Evolutionary conservation across 64 coral and sea anemone genomes (phyloP).

Genomic region (Porites lutea): DNA sequence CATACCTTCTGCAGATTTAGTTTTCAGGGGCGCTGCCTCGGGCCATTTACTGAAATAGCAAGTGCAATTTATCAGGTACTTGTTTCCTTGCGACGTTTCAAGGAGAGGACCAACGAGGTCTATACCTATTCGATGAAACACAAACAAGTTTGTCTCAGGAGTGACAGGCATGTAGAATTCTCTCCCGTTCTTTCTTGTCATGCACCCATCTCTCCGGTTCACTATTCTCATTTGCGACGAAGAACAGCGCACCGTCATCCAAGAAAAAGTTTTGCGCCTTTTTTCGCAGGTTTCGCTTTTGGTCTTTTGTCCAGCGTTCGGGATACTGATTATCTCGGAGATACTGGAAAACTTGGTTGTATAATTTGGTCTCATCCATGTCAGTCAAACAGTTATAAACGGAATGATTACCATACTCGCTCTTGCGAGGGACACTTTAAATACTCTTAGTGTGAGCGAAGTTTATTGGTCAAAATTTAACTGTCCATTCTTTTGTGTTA

Average conservation of each 20-base stretch:
- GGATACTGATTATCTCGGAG: slow-evolving; percentile 24
- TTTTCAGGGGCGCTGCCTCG: slow-evolving; percentile 29
- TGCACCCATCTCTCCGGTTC: slow-evolving; percentile 33
- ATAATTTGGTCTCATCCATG: neutral
- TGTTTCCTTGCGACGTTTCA: slow-evolving; percentile 42
- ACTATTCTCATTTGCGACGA: slow-evolving; percentile 34
- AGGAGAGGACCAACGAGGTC: slow-evolving; percentile 53
- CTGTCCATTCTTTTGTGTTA: slow-evolving; percentile 13
- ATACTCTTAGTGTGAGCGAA: slow-evolving; percentile 7
- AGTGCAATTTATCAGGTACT: slow-evolving; percentile 67
- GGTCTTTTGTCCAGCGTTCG: neutral
- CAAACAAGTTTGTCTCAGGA: slow-evolving; percentile 38
- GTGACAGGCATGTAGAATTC: slow-evolving; percentile 43
- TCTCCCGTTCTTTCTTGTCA: slow-evolving; percentile 15
- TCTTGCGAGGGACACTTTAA: slow-evolving; percentile 3
- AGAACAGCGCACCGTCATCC: slow-evolving; percentile 19
- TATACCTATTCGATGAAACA: slow-evolving; percentile 56
- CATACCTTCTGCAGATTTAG: slow-evolving; percentile 40
- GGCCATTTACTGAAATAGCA: slow-evolving; percentile 72
- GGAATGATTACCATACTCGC: neutral
- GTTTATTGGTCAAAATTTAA: slow-evolving; percentile 1
- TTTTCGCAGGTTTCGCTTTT: slow-evolving; percentile 36
- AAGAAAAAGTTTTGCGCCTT: slow-evolving; percentile 21
- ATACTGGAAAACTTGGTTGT: slow-evolving; percentile 1
- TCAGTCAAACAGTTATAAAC: slow-evolving; percentile 11